Conservation (phyloP, 2,113 vertebrate species). For the Candoia aspera region DNA sequence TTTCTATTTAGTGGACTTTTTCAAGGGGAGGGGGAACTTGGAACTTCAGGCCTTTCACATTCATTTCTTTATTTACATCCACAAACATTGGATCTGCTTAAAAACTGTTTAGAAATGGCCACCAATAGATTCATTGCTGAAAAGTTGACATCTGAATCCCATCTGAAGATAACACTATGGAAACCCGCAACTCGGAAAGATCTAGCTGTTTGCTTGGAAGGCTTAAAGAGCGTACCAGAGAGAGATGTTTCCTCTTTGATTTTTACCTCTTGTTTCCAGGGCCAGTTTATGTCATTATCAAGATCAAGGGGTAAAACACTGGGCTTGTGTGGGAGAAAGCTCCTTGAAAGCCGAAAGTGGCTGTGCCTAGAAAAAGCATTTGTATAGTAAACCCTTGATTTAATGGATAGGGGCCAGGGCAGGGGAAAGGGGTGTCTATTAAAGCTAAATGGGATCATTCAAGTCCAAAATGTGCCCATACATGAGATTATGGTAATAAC, state of each 20-base stretch:
- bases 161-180: background rate
- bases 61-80: background rate
- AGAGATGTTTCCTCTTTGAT: background rate
- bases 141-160: background rate
- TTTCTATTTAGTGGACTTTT: background rate
- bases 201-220: background rate
- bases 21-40: background rate
- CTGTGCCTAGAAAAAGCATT: background rate
- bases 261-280: background rate
- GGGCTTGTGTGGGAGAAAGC: background rate
- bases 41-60: slow-evolving; percentile 2
- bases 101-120: background rate
- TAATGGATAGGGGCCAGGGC: background rate
- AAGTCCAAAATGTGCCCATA: background rate
- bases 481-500: background rate
- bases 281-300: background rate
- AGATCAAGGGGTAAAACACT: background rate
- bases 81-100: background rate
- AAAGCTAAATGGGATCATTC: background rate
- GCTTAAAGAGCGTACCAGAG: background rate
- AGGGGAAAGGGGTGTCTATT: background rate
- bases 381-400: background rate
- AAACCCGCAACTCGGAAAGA: background rate
- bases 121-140: background rate
- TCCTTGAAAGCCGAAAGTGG: background rate